Conservation (phyloP, 1,140 invertebrate species). For the Melipona quadrifasciata region DNA sequence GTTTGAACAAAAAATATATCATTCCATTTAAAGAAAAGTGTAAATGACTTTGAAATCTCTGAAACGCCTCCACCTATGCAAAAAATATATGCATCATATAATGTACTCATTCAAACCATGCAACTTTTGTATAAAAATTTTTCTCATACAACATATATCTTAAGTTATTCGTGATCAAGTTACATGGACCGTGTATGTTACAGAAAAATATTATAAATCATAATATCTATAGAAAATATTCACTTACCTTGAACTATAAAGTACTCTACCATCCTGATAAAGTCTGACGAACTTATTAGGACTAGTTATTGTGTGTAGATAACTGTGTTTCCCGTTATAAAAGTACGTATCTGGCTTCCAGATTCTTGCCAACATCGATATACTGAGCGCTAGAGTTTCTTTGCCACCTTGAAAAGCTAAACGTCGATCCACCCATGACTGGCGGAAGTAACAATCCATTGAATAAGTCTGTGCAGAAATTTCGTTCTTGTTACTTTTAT, state of each 20-base stretch:
- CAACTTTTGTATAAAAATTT: no score
- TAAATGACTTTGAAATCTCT: no score
- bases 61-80: no score
- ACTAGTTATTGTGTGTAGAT: constrained; percentile 94
- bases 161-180: no score
- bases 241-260: constrained; percentile 91
- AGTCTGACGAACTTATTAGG: constrained; percentile 95
- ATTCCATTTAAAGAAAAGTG: no score
- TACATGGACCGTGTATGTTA: neutral
- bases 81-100: no score
- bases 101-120: no score
- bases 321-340: constrained; percentile 92
- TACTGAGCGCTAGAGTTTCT: constrained; percentile 87
- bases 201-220: neutral
- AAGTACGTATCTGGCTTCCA: constrained; percentile 97
- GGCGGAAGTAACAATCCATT: constrained; percentile 94
- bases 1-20: no score
- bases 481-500: neutral
- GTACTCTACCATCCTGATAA: constrained; percentile 89
- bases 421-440: constrained; percentile 89
- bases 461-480: constrained; percentile 89
- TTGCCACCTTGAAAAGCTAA: constrained; percentile 86
- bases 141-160: no score
- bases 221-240: neutral
- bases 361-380: constrained; percentile 89